Percentiles rank a stretch among this genome's conserved stretches.
Conservation (phyloP, 1,140 invertebrate species). For the Ostrea denselamellosa region DNA sequence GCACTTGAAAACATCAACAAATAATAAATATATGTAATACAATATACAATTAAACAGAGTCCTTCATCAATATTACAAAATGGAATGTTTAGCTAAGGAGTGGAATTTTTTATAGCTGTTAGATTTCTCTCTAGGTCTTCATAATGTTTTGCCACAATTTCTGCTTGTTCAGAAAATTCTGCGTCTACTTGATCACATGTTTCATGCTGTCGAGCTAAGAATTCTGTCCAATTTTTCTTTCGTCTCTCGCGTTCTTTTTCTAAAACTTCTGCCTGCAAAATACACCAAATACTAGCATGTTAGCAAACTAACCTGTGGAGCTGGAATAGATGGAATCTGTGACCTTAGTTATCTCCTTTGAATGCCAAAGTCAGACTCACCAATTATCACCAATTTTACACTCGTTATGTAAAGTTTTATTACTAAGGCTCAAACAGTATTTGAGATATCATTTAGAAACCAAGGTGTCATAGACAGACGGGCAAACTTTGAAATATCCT, state of each 20-base stretch:
- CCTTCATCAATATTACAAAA: background rate
- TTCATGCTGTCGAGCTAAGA: constrained; percentile 62
- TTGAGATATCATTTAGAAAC: too few relatives aligned
- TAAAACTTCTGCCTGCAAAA: constrained; percentile 56
- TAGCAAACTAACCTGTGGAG: too few relatives aligned
- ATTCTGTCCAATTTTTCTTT: constrained; percentile 59
- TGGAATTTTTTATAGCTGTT: constrained; percentile 31
- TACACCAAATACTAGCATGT: constrained; percentile 12
- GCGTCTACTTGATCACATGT: constrained; percentile 62
- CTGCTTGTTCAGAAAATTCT: constrained; percentile 58
- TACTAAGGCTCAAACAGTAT: too few relatives aligned
- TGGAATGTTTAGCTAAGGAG: background rate
- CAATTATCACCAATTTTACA: too few relatives aligned
- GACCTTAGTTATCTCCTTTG: too few relatives aligned
- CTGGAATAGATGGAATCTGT: too few relatives aligned
- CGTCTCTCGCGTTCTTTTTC: constrained; percentile 55
- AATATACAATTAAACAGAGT: background rate
- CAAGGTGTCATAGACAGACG: too few relatives aligned
- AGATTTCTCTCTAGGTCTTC: constrained; percentile 60
- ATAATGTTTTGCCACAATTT: constrained; percentile 57
- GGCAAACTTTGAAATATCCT: too few relatives aligned
- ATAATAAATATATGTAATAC: background rate
- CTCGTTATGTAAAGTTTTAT: too few relatives aligned
- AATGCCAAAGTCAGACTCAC: too few relatives aligned
- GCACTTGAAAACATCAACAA: background rate